Percentiles rank a stretch among this genome's conserved stretches.
These are phyloP conservation scores for Aphelenchoides fujianensis DNA, from an alignment of 1,140 invertebrate genomes.

Conservation along the genomic window DNA sequence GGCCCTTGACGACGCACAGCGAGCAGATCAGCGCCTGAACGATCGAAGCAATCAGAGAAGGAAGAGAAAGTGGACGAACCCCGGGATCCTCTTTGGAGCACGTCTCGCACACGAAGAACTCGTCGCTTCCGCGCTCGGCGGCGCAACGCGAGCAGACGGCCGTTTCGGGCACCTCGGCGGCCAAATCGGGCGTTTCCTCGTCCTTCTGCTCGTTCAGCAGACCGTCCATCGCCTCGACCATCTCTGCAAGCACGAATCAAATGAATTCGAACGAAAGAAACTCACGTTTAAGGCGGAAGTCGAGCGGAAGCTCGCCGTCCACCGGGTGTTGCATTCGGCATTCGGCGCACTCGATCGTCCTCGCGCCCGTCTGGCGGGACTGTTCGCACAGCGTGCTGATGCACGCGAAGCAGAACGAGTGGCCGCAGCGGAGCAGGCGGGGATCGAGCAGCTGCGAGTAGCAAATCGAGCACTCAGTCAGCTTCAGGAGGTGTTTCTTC, in stretches of 20 bases:
- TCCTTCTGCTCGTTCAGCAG: no score
- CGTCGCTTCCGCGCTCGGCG: background rate
- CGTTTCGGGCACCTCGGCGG: no score
- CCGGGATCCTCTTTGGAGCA: background rate
- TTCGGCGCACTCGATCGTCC: slow-evolving; percentile 8
- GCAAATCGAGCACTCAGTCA: slow-evolving; percentile 8
- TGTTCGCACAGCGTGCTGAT: background rate
- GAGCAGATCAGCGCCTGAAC: background rate
- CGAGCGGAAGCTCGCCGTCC: slow-evolving; percentile 4
- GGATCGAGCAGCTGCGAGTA: background rate
- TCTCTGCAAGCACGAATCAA: background rate
- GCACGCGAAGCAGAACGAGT: slow-evolving; percentile 2
- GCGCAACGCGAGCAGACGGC: background rate
- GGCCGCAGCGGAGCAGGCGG: slow-evolving; percentile 7
- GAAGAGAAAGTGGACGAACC: no score
- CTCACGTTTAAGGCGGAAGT: background rate
- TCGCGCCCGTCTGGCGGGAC: background rate
- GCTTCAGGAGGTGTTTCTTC: background rate
- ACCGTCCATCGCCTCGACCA: background rate
- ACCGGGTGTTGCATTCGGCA: background rate
- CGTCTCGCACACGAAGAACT: background rate
- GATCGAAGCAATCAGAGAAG: no score
- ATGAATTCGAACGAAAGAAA: background rate
- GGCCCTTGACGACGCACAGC: background rate
- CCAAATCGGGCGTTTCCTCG: no score